Percentiles rank a stretch among this genome's conserved stretches.
These are phyloP conservation scores for Bombus sibiricus DNA, from an alignment of 1,140 invertebrate genomes.

Conservation along the genomic window DNA sequence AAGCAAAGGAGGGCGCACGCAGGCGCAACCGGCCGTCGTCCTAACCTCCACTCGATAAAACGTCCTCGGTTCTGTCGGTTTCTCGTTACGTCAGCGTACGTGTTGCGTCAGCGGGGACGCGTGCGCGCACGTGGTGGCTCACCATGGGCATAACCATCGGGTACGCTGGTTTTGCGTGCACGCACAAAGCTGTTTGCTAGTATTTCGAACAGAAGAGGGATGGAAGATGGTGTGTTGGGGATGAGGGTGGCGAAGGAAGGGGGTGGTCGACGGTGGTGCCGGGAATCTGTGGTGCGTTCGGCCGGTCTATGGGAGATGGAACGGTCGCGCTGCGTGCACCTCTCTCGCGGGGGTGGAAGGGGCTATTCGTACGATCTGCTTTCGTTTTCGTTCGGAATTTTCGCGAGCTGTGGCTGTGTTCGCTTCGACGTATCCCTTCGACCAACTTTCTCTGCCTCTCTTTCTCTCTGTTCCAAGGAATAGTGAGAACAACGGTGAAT, in stretches of 20 bases:
- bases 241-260: background rate
- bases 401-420: background rate
- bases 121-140: constrained; percentile 56
- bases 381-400: constrained; percentile 9
- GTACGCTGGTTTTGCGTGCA: background rate
- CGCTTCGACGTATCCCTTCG: background rate
- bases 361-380: background rate
- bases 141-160: background rate
- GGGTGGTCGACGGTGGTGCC: background rate
- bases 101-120: constrained; percentile 63
- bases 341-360: background rate
- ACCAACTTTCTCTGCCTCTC: background rate
- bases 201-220: background rate
- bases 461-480: background rate
- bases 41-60: constrained; percentile 60
- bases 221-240: background rate
- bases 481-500: too few relatives aligned
- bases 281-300: background rate
- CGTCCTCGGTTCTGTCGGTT: constrained; percentile 21
- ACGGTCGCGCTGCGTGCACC: background rate
- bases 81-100: constrained; percentile 61
- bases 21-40: constrained; percentile 57
- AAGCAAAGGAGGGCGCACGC: constrained; percentile 60
- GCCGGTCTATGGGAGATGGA: background rate
- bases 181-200: background rate